Percentiles rank a stretch among this genome's conserved stretches.
Evolutionary conservation across 2,797 vertebrate species (phyloP).

Genomic region (Enteromius fasciolatus): DNA sequence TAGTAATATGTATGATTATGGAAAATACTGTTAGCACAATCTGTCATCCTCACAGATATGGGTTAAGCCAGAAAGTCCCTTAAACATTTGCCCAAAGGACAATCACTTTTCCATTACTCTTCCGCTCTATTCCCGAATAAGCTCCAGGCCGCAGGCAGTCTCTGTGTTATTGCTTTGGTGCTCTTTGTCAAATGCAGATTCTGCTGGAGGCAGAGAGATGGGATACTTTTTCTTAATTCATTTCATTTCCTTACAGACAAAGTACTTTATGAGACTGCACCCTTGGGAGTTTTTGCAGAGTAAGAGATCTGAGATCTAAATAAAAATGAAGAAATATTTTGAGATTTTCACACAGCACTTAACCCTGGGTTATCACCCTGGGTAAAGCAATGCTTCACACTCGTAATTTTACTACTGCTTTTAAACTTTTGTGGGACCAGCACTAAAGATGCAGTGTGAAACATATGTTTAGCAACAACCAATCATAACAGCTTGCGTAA

Average conservation of each 20-base stretch:
- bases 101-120: neutral
- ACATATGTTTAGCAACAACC: slow-evolving; percentile 12
- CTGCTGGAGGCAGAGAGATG: neutral
- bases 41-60: slow-evolving; percentile 1
- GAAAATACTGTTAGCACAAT: slow-evolving; percentile 19
- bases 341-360: neutral
- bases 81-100: slow-evolving; percentile 4
- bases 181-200: slow-evolving; percentile 28
- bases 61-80: slow-evolving; percentile 5
- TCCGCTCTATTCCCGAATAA: neutral
- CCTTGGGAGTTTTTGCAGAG: neutral
- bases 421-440: neutral
- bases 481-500: slow-evolving; percentile 17
- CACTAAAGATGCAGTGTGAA: neutral
- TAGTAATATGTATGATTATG: slow-evolving; percentile 23
- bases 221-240: slow-evolving; percentile 24
- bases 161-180: slow-evolving; percentile 13
- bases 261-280: slow-evolving; percentile 13
- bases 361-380: neutral
- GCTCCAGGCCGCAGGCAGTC: slow-evolving; percentile 5
- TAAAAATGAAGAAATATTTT: neutral
- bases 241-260: slow-evolving; percentile 17
- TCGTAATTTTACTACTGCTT: neutral
- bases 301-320: neutral
- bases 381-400: neutral